Evolutionary conservation across 1,140 invertebrate genomes (phyloP), one percentile per base, ranked within the genome.

Genomic region (Pissodes strobi): DNA sequence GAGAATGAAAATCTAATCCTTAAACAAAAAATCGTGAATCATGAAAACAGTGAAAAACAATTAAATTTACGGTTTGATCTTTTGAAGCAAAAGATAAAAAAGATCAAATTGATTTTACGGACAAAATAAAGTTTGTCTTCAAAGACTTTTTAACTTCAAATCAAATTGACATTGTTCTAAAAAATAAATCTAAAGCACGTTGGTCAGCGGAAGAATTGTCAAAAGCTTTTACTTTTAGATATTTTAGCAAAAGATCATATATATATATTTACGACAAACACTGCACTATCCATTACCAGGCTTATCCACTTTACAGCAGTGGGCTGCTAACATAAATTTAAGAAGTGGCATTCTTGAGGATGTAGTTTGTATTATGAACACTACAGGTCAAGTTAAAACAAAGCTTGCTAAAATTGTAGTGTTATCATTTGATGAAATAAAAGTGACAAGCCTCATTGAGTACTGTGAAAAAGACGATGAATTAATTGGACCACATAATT

Each of bases 401-500:
- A 15, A 30, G n/a, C 25, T 56, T 22, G 55, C 76, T 52, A 74
- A 70, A 69, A 17, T 69, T 13, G 61, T 67, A 10, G 68, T 79
- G 19, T 21, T 79, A 34, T 48, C 64, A 13, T 78, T 71, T 45
- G 72, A 73, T 45, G 68, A 79, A 71, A 63, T 79, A 25, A 74
- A 76, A 69, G 51, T 77, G 0, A 69, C 69, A 57, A 45, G 39
- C 48, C 45, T 59, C 1, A 72, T 72, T 12, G 76, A 80, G 63
- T 79, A 79, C 68, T 69, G 79, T 58, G 56, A 60, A 25, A 34
- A 56, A 13, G 59, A 65, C 30, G 76, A 77, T 52, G 38, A 78
- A 70, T 60, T 80, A n/a, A 21, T 80, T n/a, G 77, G 76, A 30
- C 74, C 76, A 17, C 58, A 77, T 57, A 73, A 13, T 69, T n/a